A percentile compares a stretch with the other conserved stretches of the same genome.
Evolutionary conservation across 2,113 vertebrate species (phyloP).

Genomic region (Amia ocellicauda): DNA sequence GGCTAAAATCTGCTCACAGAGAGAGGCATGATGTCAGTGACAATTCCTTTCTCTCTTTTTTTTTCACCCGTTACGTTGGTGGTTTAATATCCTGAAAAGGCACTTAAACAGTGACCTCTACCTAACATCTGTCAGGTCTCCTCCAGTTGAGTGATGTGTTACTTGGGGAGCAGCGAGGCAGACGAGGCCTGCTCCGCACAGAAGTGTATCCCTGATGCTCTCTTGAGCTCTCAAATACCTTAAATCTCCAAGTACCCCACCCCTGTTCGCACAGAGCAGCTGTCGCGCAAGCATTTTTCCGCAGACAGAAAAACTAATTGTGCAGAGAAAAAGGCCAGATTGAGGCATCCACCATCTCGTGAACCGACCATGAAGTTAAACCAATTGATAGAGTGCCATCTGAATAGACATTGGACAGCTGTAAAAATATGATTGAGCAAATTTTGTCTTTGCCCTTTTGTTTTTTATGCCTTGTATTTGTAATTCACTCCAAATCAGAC

Average conservation of each 20-base stretch:
- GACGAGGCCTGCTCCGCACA: slow-evolving; percentile 33
- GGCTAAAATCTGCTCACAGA: slow-evolving; percentile 55
- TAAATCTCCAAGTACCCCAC: slow-evolving; percentile 21
- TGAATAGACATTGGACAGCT: too few species aligned
- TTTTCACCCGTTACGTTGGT: slow-evolving; percentile 62
- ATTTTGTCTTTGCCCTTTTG: too few species aligned
- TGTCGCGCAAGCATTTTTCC: slow-evolving; percentile 58
- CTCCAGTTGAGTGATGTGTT: slow-evolving; percentile 43
- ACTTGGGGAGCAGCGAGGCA: slow-evolving; percentile 43
- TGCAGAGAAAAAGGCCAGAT: too few species aligned
- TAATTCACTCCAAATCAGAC: too few species aligned
- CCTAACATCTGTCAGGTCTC: slow-evolving; percentile 60
- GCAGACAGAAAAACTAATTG: slow-evolving; percentile 59
- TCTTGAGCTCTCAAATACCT: slow-evolving; percentile 46
- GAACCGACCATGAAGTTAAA: too few species aligned
- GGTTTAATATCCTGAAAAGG: slow-evolving; percentile 76
- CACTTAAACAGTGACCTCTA: slow-evolving; percentile 61
- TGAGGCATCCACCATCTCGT: too few species aligned
- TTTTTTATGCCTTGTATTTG: too few species aligned
- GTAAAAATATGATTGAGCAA: too few species aligned
- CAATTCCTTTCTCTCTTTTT: slow-evolving; percentile 68
- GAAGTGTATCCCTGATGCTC: slow-evolving; percentile 29
- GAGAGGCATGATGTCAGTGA: slow-evolving; percentile 61
- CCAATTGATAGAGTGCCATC: too few species aligned
- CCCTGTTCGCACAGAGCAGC: slow-evolving; percentile 47